Evolutionary conservation across 2,888 invertebrate species (phyloP), one percentile per base, ranked within the genome.

Genomic region (Lacanobia oleracea): DNA sequence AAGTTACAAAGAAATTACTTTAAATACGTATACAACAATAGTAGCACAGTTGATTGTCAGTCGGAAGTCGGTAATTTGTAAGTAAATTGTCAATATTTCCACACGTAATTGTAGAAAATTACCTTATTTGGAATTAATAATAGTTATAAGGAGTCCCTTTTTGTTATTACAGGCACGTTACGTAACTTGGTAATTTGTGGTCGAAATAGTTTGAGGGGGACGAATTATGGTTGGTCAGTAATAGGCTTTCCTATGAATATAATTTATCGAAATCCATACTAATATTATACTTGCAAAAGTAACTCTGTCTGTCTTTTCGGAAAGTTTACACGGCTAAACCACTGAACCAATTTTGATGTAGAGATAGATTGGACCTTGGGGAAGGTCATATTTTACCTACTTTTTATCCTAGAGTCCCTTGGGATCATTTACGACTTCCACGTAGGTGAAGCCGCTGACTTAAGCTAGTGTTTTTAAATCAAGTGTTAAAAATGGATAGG

Each of bases 21-120:
- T 56, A 37, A 66, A 77, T 68, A 43, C n/a, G 23, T 54, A 51
- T n/a, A 23, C 56, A 65, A 75, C 53, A 60, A 66, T 54, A 27
- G 53, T 50, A 51, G 18, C 7, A 51, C 16, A 27, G 10, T 50
- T 75, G 56, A 75, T 74, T 73, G 71, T 62, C 37, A 6, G 56
- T 64, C 82, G 88, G 88, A 88, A 80, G 87, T 84, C 54, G 43
- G 81, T 83, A 81, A 88, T 88, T 88, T 86, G 68, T 79, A 65
- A 70, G 81, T 67, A 84, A 85, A 84, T 86, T 84, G 86, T 77
- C 86, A 86, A 88, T 88, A 87, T 86, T 87, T 81, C 82, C 48
- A 18, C 61, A 77, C 37, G 80, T 85, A 88, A 88, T 88, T 87
- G 81, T 70, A 80, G 60, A 48, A 87, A 88, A 88, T 88, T 85